A percentile compares a stretch with the other conserved stretches of the same genome.
These are phyloP conservation scores for Plumapathes pennacea DNA, from an alignment of 92 coral and sea anemone species.

Conservation along the genomic window DNA sequence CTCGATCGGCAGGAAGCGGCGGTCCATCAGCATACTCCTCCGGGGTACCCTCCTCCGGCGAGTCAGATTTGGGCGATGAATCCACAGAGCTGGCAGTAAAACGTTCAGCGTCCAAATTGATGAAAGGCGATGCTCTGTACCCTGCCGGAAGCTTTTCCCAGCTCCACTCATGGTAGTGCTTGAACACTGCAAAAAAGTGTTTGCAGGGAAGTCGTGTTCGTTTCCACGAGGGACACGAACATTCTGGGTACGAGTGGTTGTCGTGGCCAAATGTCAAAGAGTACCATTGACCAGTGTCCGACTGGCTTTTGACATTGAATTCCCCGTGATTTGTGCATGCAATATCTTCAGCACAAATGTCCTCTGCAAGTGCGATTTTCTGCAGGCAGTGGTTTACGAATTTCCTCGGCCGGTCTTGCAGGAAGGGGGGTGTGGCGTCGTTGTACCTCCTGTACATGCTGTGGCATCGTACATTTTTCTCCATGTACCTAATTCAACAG, in stretches of 20 bases:
- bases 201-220: slow-evolving; percentile 32
- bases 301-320: slow-evolving; percentile 27
- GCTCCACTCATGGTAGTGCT: slow-evolving; percentile 37
- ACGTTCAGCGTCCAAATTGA: slow-evolving; percentile 26
- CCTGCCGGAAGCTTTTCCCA: slow-evolving; percentile 41
- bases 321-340: slow-evolving; percentile 12
- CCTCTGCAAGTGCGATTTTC: slow-evolving; percentile 8
- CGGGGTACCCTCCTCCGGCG: too few relatives aligned
- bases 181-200: slow-evolving; percentile 40
- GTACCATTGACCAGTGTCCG: slow-evolving; percentile 15
- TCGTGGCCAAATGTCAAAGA: slow-evolving; percentile 25
- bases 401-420: slow-evolving; percentile 34
- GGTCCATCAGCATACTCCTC: too few relatives aligned
- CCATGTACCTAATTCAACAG: slow-evolving; percentile 43
- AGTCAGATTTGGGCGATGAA: neutral
- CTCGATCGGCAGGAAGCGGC: too few relatives aligned
- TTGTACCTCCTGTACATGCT: slow-evolving; percentile 47
- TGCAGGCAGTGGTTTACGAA: slow-evolving; percentile 18
- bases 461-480: slow-evolving; percentile 45
- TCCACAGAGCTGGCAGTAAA: neutral
- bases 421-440: slow-evolving; percentile 8
- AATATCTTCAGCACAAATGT: slow-evolving; percentile 15
- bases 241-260: slow-evolving; percentile 19
- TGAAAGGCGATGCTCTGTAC: slow-evolving; percentile 19
- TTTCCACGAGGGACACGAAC: slow-evolving; percentile 25